phyloP scores from a whole-genome alignment of 2,888 invertebrate species.

The Suillia variegata region DNA sequence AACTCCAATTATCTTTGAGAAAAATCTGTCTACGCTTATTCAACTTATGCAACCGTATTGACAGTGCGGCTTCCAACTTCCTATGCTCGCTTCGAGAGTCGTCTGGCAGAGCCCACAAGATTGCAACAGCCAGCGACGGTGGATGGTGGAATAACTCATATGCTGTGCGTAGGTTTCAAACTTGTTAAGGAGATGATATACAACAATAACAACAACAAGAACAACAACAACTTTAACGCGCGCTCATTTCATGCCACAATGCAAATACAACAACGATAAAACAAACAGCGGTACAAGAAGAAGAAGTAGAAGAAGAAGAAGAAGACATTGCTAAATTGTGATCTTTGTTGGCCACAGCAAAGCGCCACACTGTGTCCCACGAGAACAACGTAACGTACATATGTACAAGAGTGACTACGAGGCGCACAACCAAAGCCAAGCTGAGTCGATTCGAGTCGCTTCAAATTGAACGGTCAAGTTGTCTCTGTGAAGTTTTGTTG shows the following conservation, averaged over 20 bases:
- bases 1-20: slow-evolving; percentile 53
- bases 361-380: slow-evolving; percentile 13
- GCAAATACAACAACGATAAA: slow-evolving; percentile 22
- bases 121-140: too few relatives aligned
- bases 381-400: too few relatives aligned
- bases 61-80: not conserved
- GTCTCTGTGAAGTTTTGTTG: not conserved
- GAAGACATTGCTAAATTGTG: not conserved
- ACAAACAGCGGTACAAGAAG: slow-evolving; percentile 30
- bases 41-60: slow-evolving; percentile 11
- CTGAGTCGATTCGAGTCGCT: not conserved
- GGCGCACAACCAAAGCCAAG: not conserved
- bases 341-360: slow-evolving; percentile 6
- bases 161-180: slow-evolving; percentile 34
- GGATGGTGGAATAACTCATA: slow-evolving; percentile 39
- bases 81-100: too few relatives aligned
- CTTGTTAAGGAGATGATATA: slow-evolving; percentile 47
- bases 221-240: slow-evolving; percentile 8
- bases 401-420: too few relatives aligned
- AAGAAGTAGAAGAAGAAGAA: slow-evolving; percentile 24
- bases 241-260: slow-evolving; percentile 10
- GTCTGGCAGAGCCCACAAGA: slow-evolving; percentile 6
- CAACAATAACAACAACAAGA: slow-evolving; percentile 29
- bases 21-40: slow-evolving; percentile 14
- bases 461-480: slow-evolving; percentile 1